Percentiles rank a stretch among this genome's conserved stretches.
These are phyloP conservation scores for Bicyclus anynana DNA, from an alignment of 1,140 invertebrate species.

Conservation along the genomic window DNA sequence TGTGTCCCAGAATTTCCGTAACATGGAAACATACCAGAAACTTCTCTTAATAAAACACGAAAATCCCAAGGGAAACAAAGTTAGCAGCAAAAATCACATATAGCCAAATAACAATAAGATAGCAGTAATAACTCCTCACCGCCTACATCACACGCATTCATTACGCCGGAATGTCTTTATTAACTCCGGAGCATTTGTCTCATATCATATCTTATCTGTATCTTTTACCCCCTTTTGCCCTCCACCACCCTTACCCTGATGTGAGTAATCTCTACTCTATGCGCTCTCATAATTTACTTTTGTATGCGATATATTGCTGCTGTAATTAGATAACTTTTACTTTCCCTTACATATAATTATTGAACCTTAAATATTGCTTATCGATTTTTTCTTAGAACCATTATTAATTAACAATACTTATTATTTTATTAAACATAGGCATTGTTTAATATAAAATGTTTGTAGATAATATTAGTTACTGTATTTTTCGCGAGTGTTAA, in stretches of 20 bases:
- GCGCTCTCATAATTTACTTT: neutral
- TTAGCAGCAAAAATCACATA: neutral
- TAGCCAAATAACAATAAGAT: conserved; percentile 16
- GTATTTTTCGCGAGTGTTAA: too few relatives aligned
- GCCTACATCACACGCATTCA: conserved; percentile 16
- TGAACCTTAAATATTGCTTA: too few relatives aligned
- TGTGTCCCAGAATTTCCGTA: too few relatives aligned
- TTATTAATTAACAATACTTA: too few relatives aligned
- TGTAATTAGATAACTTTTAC: neutral
- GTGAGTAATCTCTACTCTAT: neutral
- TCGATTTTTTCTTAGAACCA: too few relatives aligned
- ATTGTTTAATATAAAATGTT: too few relatives aligned
- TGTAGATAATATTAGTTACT: too few relatives aligned
- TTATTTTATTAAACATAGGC: too few relatives aligned
- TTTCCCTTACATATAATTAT: too few relatives aligned
- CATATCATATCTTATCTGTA: conserved; percentile 16
- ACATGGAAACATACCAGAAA: too few relatives aligned
- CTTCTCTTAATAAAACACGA: too few relatives aligned
- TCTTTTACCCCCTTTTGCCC: conserved; percentile 18
- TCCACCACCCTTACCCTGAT: neutral
- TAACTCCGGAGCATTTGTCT: conserved; percentile 26
- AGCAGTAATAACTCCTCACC: conserved; percentile 18
- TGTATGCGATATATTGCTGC: neutral
- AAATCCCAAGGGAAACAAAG: too few relatives aligned
- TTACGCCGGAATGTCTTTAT: conserved; percentile 28